A percentile compares a stretch with the other conserved stretches of the same genome.
Conservation (phyloP, 1,140 invertebrate genomes). For the Elysia chlorotica region DNA sequence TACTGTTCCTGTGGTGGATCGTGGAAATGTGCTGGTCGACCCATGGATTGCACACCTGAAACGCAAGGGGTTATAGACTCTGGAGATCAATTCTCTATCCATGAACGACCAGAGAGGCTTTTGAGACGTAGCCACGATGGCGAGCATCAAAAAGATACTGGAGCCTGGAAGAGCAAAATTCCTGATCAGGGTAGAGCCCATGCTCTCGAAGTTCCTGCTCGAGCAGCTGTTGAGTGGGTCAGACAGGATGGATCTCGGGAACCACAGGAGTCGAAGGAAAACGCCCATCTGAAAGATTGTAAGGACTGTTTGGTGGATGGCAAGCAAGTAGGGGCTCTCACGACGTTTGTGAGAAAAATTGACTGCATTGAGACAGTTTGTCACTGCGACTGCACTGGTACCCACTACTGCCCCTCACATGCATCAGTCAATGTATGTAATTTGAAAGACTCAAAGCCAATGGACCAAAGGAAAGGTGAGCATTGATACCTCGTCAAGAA, state of each 20-base stretch:
- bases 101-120: too few relatives aligned
- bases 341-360: slow-evolving; percentile 31
- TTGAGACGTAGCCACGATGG: too few relatives aligned
- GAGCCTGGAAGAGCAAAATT: too few relatives aligned
- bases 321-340: slow-evolving; percentile 12
- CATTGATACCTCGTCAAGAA: neutral
- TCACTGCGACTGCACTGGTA: slow-evolving; percentile 46
- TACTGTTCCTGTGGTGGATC: slow-evolving; percentile 26
- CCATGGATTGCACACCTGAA: slow-evolving; percentile 4
- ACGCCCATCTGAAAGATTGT: slow-evolving; percentile 14
- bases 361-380: slow-evolving; percentile 39
- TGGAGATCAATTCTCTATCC: too few relatives aligned
- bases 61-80: neutral
- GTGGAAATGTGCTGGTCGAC: slow-evolving; percentile 11
- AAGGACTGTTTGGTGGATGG: slow-evolving; percentile 29
- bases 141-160: too few relatives aligned
- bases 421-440: slow-evolving; percentile 37
- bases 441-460: neutral
- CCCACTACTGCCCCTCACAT: slow-evolving; percentile 30
- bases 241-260: too few relatives aligned
- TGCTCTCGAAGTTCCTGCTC: too few relatives aligned
- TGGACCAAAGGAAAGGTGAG: slow-evolving; percentile 3
- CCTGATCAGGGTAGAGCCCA: too few relatives aligned
- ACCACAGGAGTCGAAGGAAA: neutral
- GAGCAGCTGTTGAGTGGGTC: too few relatives aligned